phyloP scores from a whole-genome alignment of 1,140 invertebrate genomes.

The Neocloeon triangulifer region DNA sequence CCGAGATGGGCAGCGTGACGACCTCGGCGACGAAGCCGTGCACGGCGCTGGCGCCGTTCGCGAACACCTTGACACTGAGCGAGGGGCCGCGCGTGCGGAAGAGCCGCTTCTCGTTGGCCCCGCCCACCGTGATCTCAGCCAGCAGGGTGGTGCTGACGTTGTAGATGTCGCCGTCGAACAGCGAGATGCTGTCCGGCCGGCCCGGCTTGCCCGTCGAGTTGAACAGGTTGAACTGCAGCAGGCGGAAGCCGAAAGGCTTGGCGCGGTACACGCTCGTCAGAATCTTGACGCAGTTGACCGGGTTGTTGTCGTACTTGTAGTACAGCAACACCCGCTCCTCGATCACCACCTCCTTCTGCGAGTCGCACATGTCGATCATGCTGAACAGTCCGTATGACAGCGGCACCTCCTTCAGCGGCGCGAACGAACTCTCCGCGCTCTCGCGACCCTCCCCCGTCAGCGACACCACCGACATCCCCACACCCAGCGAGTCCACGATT shows the following conservation, averaged over 20 bases:
- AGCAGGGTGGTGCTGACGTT: conserved; percentile 53
- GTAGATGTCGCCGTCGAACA: conserved; percentile 87
- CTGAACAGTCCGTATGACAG: conserved; percentile 91
- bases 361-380: conserved; percentile 87
- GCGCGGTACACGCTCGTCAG: conserved; percentile 64
- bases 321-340: conserved; percentile 82
- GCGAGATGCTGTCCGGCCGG: conserved; percentile 56
- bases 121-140: conserved; percentile 42
- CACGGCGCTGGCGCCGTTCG: conserved; percentile 74
- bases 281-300: conserved; percentile 95
- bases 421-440: conserved; percentile 64
- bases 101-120: conserved; percentile 44
- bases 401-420: conserved; percentile 56
- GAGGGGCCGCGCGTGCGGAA: conserved; percentile 53
- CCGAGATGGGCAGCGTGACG: conserved; percentile 77
- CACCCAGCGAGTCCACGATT: conserved; percentile 63
- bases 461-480: conserved; percentile 70
- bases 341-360: conserved; percentile 71
- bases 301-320: conserved; percentile 92
- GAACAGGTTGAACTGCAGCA: conserved; percentile 84
- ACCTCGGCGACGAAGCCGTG: conserved; percentile 97
- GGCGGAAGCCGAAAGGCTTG: conserved; percentile 66
- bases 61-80: conserved; percentile 77
- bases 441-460: conserved; percentile 82
- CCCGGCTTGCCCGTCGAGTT: conserved; percentile 65